Base-by-base conservation (phyloP, 1,140 invertebrate species). In the Copidosoma floridanum region DNA sequence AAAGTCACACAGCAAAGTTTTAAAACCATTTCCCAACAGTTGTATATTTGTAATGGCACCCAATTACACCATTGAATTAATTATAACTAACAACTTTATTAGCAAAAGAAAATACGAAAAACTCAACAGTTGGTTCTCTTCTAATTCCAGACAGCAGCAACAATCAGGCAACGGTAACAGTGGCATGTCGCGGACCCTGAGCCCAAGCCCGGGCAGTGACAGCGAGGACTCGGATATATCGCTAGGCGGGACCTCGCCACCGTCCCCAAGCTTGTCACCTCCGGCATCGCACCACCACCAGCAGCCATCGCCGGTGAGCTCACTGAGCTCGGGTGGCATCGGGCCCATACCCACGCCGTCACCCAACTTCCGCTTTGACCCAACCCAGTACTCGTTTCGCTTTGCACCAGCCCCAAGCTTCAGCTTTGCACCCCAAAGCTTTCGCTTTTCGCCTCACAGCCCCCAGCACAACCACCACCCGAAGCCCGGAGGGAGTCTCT, bases 141-240 rank as follows among this genome's bases (percentile, higher is more conserved):
- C 62, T 65, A 26, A 38, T 73, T 71, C 41, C 71, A 80, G 79
- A 68, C 76, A 79, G 75, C 77, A 81, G 48, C 78, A 81, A 54
- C 77, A 79, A 59, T 78, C 77, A 3, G 75, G 79, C 7, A 71
- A 71, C 57, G 77, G 77, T 23, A 70, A 71, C 48, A 75, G 74
- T 16, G 73, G 71, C 26, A 54, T 69, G 0, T 68, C 77, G 2
- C 68, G 79, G 23, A 47, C 69, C 4, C 54, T 79, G 48, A 81
- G 79, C 57, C 79, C 79, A 8, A 76, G 75, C 16, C 71, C 77
- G 0, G 77, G 74, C 0, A 76, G 73, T 52, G 77, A 79, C 52
- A 73, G 74, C 20, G 79, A 81, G 23, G 79, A 81, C 21, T 81
- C 79, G 16, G 79, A 81, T 32, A 81, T 81, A 44, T 79, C 77